Evolutionary conservation across 2,113 vertebrate species (phyloP), one percentile per base, ranked within the genome.

Genomic region (Gasterosteus aculeatus): DNA sequence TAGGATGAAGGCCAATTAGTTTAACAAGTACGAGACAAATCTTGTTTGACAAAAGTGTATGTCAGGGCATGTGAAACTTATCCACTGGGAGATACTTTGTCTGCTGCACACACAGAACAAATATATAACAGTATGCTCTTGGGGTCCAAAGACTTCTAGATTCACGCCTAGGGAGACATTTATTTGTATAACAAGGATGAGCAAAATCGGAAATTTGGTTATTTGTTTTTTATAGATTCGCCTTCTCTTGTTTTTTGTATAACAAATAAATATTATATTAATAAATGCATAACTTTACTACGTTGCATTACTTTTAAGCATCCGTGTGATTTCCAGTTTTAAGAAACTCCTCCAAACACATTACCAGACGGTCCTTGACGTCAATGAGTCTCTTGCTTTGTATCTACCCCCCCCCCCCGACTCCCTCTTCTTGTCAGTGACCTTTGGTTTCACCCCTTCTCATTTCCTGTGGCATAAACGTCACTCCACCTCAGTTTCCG

Each of bases 21-120:
- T 89, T 86, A 90, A 91, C 88, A 92, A 90, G 83, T 79, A 76
- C 10, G 71, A 91, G 88, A 89, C 91, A 91, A 89, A 92, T 91
- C 84, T 82, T 85, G 84, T 91, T 86, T 89, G 87, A 89, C 84
- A 87, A 89, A 89, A 87, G 85, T 88, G 89, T 85, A 86, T 89
- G 88, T 89, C 75, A 67, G 87, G 88, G 85, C 87, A 83, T 83
- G 82, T 74, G 85, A 82, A 87, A 83, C 73, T 41, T 31, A 65
- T 83, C 88, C 83, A 51, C 78, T 66, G 85, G 91, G 87, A 89
- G 68, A 76, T 75, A 57, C 86, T 85, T 62, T 26, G 65, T 70
- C 79, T 54, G 57, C 83, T 5, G 63, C 42, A 60, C 22, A 53
- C 44, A 46, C 22, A 54, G 10, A 38, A 72, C 11, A 51, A 38